Evolutionary conservation across 2,888 invertebrate genomes (phyloP), one percentile per base, ranked within the genome.

Genomic region (Tenodera sinensis): DNA sequence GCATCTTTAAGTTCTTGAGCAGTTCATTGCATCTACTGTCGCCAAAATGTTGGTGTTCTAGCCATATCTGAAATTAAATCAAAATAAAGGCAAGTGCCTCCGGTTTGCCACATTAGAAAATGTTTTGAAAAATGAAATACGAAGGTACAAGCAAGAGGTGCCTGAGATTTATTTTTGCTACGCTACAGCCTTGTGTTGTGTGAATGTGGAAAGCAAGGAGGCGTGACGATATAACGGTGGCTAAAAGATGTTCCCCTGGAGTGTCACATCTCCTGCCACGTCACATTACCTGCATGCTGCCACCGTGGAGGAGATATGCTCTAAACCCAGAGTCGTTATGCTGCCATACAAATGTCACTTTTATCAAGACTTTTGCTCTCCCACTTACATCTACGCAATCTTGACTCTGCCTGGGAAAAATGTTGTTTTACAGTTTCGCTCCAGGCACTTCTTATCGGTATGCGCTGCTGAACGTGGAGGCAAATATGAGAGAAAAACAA

Each of bases 221-320:
- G n/a, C 47, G 54, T 42, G 85, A 27, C 28, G 47, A 85, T 85
- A 47, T 85, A 85, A 54, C 47, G 27, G 86, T n/a, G 28, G n/a
- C 28, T 71, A 30, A 86, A 86, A 86, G 86, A 86, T 86, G 81
- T 86, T 81, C 28, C 86, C 86, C 86, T 28, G 28, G 86, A 86
- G 86, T 86, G 86, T 86, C 81, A 81, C 86, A 86, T 86, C 71
- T 86, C 30, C 86, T 86, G 7, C 30, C 85, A 71, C 28, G 86
- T 81, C 86, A 81, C 86, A 86, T 86, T 86, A 81, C 86, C 86
- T 86, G 81, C 86, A 28, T 86, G 86, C 25, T 42, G 42, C 27
- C 47, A n/a, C 85, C 28, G 47, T 85, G 15, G 86, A 86, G 86
- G 86, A 86, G 86, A 86, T 86, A 86, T 86, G 86, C 71, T 71